Base-by-base conservation (phyloP, 2,888 invertebrate genomes). In the Leptinotarsa peninsularis region DNA sequence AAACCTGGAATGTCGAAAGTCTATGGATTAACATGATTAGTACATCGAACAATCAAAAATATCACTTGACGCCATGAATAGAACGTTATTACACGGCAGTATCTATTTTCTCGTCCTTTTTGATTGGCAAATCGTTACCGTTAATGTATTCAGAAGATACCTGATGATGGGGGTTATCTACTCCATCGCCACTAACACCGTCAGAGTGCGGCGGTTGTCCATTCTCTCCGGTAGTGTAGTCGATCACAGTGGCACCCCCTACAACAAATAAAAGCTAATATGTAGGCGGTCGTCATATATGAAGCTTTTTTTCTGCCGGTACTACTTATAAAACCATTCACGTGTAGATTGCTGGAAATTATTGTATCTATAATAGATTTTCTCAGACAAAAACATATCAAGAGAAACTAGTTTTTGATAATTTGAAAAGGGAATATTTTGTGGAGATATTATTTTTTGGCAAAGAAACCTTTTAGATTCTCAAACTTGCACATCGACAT, bases 81-180 rank as follows among this genome's bases (percentile, higher is more conserved):
- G 17, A 49, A 23, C n/a, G 21, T 70, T 49, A 73, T 90, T 91
- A 91, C 82, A 91, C 91, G 69, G 91, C 90, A 70, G 91, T 91
- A 84, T 91, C 90, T 84, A 91, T 90, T 85, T 91, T 91, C 84
- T 90, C 89, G 83, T 91, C 90, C 82, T 90, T 89, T 87, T 91
- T 91, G 83, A 90, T 88, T 49, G 85, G 84, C 82, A 90, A 88
- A 82, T 90, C 90, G 84, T 90, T 90, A 77, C 90, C 91, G 85
- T 91, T 91, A 83, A 91, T 90, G 88, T 91, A 91, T 83, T 91
- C 91, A 81, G 90, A 90, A 82, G 91, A 91, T 80, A 89, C 89
- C 84, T 91, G 90, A 80, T 89, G 89, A 80, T 89, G 89, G 72
- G 89, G 89, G 81, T 89, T 89, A 84, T 89, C 89, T 77, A 89